Evolutionary conservation across 2,888 invertebrate species (phyloP), one percentile per base, ranked within the genome.

Genomic region (Drosophila gaucha): DNA sequence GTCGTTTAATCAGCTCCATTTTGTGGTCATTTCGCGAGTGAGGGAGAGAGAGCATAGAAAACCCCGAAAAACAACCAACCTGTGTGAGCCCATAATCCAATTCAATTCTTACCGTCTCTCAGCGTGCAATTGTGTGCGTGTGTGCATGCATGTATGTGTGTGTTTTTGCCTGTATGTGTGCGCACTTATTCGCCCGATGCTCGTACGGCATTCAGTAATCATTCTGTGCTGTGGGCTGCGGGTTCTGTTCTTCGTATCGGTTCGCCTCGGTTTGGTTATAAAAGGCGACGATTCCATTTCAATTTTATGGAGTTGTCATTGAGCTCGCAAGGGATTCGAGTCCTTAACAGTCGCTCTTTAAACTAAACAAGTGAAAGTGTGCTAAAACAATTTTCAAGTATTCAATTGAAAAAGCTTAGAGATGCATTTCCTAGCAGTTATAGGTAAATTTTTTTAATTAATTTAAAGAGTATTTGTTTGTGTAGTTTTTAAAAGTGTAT

Each of bases 181-280:
- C 59, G 67, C 72, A 63, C 58, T 68, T 74, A 68, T 78, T 66
- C 64, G 68, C 64, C 55, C 68, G 75, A 73, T 88, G 86, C 75
- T 78, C 69, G 79, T 67, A 65, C 58, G 66, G 68, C 75, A 74
- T 88, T 91, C 83, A 91, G 91, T 91, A 80, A 89, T 88, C 90
- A 86, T 88, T 90, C 78, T 88, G 90, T 89, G 88, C 90, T 84
- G 87, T 86, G 83, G 86, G 84, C 82, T 82, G 85, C 88, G 90
- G 69, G 79, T 85, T 79, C 82, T 67, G 67, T 68, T 86, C 82
- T 86, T 80, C 62, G 85, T 49, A 47, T 58, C 75, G 55, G 43
- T 60, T 63, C 46, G 51, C 43, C 58, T 72, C 51, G 55, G 51
- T 33, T 54, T 57, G 39, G 41, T 83, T 83, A 88, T 88, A 88